phyloP scores from a whole-genome alignment of 1,140 invertebrate genomes.

The Ostrea denselamellosa region DNA sequence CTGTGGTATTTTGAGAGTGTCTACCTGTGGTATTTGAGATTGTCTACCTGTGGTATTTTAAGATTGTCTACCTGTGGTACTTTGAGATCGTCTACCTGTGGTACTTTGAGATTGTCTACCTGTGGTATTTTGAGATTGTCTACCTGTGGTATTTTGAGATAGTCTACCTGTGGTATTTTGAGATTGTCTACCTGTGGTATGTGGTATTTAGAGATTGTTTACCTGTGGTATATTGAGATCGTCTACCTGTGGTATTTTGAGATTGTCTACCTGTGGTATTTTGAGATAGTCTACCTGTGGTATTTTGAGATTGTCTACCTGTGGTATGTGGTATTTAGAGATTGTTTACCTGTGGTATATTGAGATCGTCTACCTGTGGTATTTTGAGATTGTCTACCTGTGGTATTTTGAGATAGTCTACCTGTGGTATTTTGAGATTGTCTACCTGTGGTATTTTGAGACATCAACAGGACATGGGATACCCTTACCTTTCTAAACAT shows the following conservation, averaged over 20 bases:
- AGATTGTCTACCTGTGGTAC: background rate
- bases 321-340: background rate
- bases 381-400: background rate
- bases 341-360: background rate
- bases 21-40: background rate
- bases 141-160: background rate
- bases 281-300: background rate
- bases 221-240: background rate
- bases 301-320: background rate
- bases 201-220: too few relatives aligned
- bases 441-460: too few relatives aligned
- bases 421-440: too few relatives aligned
- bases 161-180: background rate
- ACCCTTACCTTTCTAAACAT: conserved; percentile 59
- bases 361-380: background rate
- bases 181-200: background rate
- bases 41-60: background rate
- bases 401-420: background rate
- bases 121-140: background rate
- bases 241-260: background rate
- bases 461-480: too few relatives aligned
- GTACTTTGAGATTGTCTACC: background rate
- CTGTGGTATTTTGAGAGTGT: too few relatives aligned
- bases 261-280: background rate
- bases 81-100: background rate